phyloP scores from a whole-genome alignment of 1,140 invertebrate genomes.

The Zaprionus ghesquierei region DNA sequence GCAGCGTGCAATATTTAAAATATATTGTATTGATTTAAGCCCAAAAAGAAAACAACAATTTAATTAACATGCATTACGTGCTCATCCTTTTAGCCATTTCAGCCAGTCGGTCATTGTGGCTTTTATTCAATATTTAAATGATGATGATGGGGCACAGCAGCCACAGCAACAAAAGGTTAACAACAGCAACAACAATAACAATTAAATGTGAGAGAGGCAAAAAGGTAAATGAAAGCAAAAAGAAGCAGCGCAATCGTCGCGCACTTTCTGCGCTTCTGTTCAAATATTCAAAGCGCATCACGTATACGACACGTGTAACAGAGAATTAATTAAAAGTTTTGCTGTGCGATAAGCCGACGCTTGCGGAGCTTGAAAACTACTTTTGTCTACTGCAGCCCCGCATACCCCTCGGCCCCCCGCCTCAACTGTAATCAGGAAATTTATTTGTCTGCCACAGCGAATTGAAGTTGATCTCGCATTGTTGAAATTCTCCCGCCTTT shows the following conservation, averaged over 20 bases:
- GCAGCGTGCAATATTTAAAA: neutral
- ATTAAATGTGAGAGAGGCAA: neutral
- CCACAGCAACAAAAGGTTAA: neutral
- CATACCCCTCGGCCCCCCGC: neutral
- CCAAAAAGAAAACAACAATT: slow-evolving; percentile 14
- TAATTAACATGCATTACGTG: slow-evolving; percentile 23
- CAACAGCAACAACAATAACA: neutral
- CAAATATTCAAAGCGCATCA: slow-evolving; percentile 13
- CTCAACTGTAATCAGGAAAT: neutral
- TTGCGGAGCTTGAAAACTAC: neutral
- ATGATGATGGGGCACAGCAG: neutral
- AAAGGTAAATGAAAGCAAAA: neutral
- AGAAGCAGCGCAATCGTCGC: neutral
- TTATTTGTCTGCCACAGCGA: neutral
- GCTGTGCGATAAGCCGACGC: slow-evolving; percentile 9
- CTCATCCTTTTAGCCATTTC: neutral
- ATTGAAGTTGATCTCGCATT: neutral
- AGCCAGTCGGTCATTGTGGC: slow-evolving; percentile 6
- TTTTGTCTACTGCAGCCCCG: neutral
- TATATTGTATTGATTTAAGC: neutral
- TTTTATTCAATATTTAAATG: slow-evolving; percentile 21
- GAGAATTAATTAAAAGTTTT: slow-evolving; percentile 30
- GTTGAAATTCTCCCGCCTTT: neutral
- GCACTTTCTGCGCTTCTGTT: neutral
- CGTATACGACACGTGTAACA: slow-evolving; percentile 17